Evolutionary conservation across 1,140 invertebrate genomes (phyloP).

Genomic region (Cylas formicarius): DNA sequence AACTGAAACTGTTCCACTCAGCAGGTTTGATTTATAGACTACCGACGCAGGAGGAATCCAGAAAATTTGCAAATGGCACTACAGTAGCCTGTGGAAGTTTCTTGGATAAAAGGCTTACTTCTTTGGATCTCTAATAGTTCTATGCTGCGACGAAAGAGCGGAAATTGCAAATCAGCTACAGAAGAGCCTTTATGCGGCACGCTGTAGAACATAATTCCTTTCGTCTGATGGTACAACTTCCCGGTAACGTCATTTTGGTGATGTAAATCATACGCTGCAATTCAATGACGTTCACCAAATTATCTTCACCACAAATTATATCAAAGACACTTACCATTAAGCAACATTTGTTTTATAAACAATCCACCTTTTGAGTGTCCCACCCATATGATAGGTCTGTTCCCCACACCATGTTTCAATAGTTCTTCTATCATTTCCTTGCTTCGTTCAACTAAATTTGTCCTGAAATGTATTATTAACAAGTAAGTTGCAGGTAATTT

Average conservation of each 20-base stretch:
- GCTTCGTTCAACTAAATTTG: slow-evolving; percentile 52
- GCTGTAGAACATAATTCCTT: slow-evolving; percentile 63
- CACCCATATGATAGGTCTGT: slow-evolving; percentile 60
- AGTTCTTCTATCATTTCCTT: slow-evolving; percentile 59
- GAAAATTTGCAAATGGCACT: too few species aligned
- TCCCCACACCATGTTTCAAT: slow-evolving; percentile 51
- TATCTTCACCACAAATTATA: background rate
- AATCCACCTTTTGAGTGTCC: slow-evolving; percentile 65
- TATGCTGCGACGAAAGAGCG: slow-evolving; percentile 52
- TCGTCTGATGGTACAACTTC: slow-evolving; percentile 46
- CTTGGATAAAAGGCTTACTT: too few species aligned
- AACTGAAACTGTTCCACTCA: too few species aligned
- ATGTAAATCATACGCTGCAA: slow-evolving; percentile 37
- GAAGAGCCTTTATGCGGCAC: slow-evolving; percentile 65
- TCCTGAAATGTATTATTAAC: slow-evolving; percentile 35
- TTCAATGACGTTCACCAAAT: too few species aligned
- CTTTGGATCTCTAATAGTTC: slow-evolving; percentile 58
- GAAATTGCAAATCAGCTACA: slow-evolving; percentile 57
- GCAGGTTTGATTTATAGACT: too few species aligned
- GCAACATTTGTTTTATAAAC: slow-evolving; percentile 62
- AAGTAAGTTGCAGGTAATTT: too few species aligned
- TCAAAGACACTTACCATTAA: slow-evolving; percentile 44
- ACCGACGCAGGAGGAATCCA: too few species aligned
- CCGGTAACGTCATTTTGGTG: slow-evolving; percentile 7
- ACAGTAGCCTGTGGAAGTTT: too few species aligned